These are phyloP conservation scores for Polypterus senegalus DNA, from an alignment of 2,113 vertebrate species.

Conservation along the genomic window DNA sequence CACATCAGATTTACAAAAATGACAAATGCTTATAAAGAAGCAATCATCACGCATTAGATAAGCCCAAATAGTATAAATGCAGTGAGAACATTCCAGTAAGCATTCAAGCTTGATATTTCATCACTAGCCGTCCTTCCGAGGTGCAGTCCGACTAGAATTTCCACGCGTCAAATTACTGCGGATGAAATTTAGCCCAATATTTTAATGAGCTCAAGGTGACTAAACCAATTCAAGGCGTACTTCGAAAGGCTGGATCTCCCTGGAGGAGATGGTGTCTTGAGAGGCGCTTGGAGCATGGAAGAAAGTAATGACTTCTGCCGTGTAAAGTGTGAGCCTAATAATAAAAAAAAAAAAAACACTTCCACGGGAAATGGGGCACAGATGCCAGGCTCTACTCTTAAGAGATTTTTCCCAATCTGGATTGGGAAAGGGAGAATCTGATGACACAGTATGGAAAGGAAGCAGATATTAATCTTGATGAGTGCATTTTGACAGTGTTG, in stretches of 20 bases:
- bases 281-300: conserved; percentile 51
- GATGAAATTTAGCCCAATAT: conserved; percentile 44
- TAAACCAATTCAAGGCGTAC: conserved; percentile 43
- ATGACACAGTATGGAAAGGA: conserved; percentile 53
- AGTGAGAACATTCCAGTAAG: background rate
- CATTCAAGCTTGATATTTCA: background rate
- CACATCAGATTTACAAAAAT: conserved; percentile 16
- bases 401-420: conserved; percentile 39
- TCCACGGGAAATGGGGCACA: conserved; percentile 55
- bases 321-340: conserved; percentile 48
- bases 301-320: conserved; percentile 60
- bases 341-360: conserved; percentile 50
- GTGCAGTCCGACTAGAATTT: background rate
- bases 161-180: conserved; percentile 15
- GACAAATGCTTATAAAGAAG: conserved; percentile 19
- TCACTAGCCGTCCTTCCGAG: background rate
- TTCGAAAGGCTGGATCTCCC: conserved; percentile 43
- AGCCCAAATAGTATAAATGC: conserved; percentile 7
- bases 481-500: too few species aligned
- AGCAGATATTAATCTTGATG: conserved; percentile 63
- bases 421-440: conserved; percentile 55
- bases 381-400: conserved; percentile 48
- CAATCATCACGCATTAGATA: conserved; percentile 20
- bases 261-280: conserved; percentile 46
- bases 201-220: conserved; percentile 40